These are phyloP conservation scores for Spilarctia lutea DNA, from an alignment of 2,888 invertebrate species.

Conservation along the genomic window DNA sequence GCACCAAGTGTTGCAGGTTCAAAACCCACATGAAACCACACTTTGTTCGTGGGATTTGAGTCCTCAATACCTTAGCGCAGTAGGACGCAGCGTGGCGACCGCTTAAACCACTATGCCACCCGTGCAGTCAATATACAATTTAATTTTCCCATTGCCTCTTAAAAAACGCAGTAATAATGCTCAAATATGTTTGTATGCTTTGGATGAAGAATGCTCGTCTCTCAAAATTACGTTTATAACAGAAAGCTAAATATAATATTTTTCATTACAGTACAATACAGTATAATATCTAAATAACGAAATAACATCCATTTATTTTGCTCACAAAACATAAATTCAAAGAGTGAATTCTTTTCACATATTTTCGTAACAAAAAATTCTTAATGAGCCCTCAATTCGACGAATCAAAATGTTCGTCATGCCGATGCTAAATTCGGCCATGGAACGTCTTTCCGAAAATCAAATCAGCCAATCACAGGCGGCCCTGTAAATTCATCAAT, in stretches of 20 bases:
- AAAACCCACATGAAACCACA: too few relatives aligned
- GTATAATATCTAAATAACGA: constrained; percentile 24
- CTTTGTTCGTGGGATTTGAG: not conserved
- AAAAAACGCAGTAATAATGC: not conserved
- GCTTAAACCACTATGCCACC: too few relatives aligned
- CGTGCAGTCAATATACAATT: not conserved
- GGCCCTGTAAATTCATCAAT: constrained; percentile 68
- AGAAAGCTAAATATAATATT: constrained; percentile 16
- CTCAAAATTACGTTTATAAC: constrained; percentile 9
- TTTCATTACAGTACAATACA: constrained; percentile 19
- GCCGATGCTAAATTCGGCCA: constrained; percentile 61
- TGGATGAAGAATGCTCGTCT: not conserved
- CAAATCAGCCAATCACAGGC: constrained; percentile 74
- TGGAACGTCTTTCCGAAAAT: constrained; percentile 65
- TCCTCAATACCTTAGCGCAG: too few relatives aligned
- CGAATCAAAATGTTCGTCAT: constrained; percentile 62
- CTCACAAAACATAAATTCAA: constrained; percentile 45
- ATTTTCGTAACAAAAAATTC: constrained; percentile 48
- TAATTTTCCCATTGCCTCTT: not conserved
- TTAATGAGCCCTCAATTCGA: constrained; percentile 55
- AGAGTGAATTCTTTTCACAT: constrained; percentile 44
- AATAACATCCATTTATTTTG: constrained; percentile 42
- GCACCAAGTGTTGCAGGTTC: too few relatives aligned
- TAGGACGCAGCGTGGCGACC: too few relatives aligned
- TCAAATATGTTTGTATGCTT: constrained; percentile 25